phyloP scores from a whole-genome alignment of 2,888 invertebrate genomes.

The Pseudolycoriella hygida region DNA sequence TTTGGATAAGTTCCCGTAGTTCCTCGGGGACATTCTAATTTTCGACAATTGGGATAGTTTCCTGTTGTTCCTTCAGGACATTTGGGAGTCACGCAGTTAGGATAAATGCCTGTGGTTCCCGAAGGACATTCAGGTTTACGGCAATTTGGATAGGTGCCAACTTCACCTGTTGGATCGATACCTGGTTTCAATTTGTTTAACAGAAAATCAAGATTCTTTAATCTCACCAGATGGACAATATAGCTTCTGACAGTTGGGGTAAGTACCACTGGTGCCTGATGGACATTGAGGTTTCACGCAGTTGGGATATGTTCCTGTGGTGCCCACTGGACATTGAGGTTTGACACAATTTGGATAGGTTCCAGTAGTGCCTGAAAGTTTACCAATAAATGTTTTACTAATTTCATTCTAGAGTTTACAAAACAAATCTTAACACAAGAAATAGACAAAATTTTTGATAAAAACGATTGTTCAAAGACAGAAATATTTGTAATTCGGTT shows the following conservation, averaged over 20 bases:
- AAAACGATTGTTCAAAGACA: too few relatives aligned
- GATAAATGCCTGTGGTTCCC: constrained; percentile 2
- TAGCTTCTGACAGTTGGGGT: constrained; percentile 2
- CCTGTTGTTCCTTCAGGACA: constrained; percentile 1
- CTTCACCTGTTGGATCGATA: background rate
- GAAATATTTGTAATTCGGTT: too few relatives aligned
- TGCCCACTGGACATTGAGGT: constrained; percentile 2
- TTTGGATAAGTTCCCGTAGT: constrained; percentile 3
- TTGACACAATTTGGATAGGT: background rate
- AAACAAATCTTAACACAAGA: too few relatives aligned
- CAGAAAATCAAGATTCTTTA: background rate
- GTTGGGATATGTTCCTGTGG: constrained; percentile 3
- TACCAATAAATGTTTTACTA: too few relatives aligned
- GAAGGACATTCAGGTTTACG: constrained; percentile 3
- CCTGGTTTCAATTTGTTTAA: too few relatives aligned
- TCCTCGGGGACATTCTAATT: constrained; percentile 4
- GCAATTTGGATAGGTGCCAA: constrained; percentile 2
- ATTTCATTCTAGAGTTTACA: too few relatives aligned
- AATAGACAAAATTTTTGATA: too few relatives aligned
- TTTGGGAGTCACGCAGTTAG: background rate
- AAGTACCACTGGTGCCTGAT: background rate
- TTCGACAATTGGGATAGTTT: constrained; percentile 1
- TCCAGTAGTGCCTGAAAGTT: background rate
- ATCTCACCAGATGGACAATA: constrained; percentile 3
- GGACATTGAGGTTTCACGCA: constrained; percentile 3